Percentiles rank a stretch among this genome's conserved stretches.
These are phyloP conservation scores for Cyprinodon tularosa DNA, from an alignment of 2,113 vertebrate genomes.

Conservation along the genomic window DNA sequence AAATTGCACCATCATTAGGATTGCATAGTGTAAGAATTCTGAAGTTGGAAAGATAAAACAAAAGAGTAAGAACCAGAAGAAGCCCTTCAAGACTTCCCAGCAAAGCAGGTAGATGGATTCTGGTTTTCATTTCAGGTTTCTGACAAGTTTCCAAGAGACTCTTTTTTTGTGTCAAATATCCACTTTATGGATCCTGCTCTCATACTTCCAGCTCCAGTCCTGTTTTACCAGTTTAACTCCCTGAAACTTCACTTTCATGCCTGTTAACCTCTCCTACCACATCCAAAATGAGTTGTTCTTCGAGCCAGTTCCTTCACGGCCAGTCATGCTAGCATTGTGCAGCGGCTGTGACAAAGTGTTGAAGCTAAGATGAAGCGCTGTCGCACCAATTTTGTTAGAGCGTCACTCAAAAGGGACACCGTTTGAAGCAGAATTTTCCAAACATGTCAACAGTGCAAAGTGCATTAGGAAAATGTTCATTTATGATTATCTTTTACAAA, in stretches of 20 bases:
- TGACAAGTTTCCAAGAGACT: slow-evolving; percentile 22
- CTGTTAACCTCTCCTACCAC: slow-evolving; percentile 30
- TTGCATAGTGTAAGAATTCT: slow-evolving; percentile 77
- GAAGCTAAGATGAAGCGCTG: slow-evolving; percentile 49
- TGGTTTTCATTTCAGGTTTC: slow-evolving; percentile 25
- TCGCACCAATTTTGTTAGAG: slow-evolving; percentile 8
- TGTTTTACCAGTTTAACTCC: slow-evolving; percentile 66
- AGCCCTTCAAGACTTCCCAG: slow-evolving; percentile 59
- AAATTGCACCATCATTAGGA: slow-evolving; percentile 63
- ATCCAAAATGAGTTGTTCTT: slow-evolving; percentile 39
- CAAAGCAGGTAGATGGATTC: slow-evolving; percentile 49
- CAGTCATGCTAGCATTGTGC: slow-evolving; percentile 59
- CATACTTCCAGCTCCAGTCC: slow-evolving; percentile 67
- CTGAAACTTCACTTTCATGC: slow-evolving; percentile 59
- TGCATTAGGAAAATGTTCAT: slow-evolving; percentile 48
- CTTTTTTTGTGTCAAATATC: slow-evolving; percentile 38
- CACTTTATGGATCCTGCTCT: slow-evolving; percentile 55
- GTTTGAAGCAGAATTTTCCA: slow-evolving; percentile 17
- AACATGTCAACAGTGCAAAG: slow-evolving; percentile 57
- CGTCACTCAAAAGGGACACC: slow-evolving; percentile 32
- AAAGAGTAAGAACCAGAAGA: slow-evolving; percentile 41
- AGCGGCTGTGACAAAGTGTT: slow-evolving; percentile 45
- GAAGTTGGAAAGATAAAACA: slow-evolving; percentile 37
- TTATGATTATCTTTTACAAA: slow-evolving; percentile 29
- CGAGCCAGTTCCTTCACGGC: slow-evolving; percentile 52